phyloP scores from a whole-genome alignment of 2,797 vertebrate genomes.

The Bradypus variegatus region DNA sequence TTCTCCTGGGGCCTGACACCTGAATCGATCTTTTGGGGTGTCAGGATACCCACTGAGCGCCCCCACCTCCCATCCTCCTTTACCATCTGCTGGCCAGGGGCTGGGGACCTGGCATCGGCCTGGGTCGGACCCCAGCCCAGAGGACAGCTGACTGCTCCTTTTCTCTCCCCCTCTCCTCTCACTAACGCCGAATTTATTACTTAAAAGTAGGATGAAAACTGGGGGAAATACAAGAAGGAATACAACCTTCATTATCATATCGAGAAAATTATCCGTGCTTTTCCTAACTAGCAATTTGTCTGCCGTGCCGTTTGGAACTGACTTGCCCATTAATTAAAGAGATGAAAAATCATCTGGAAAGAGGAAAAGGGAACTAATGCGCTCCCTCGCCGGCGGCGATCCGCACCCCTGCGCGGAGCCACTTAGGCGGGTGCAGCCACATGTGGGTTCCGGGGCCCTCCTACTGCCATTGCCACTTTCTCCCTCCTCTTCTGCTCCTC shows the following conservation, averaged over 20 bases:
- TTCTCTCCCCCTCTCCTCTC: neutral
- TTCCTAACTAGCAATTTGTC: conserved; percentile 69
- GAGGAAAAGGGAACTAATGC: conserved; percentile 66
- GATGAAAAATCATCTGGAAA: conserved; percentile 71
- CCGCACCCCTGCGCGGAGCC: conserved; percentile 5
- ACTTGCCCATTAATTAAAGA: conserved; percentile 73
- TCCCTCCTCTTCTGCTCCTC: neutral
- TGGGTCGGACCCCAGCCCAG: neutral
- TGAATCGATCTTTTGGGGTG: neutral
- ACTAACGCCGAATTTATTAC: conserved; percentile 63
- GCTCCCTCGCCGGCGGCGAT: conserved; percentile 43
- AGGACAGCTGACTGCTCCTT: conserved; percentile 38
- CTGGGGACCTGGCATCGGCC: neutral
- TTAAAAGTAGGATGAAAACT: conserved; percentile 65
- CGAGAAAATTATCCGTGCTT: conserved; percentile 70
- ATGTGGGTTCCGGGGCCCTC: neutral
- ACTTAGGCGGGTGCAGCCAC: neutral
- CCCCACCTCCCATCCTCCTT: neutral
- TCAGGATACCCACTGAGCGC: neutral
- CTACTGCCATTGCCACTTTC: neutral
- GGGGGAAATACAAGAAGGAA: conserved; percentile 59
- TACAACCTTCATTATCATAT: conserved; percentile 73
- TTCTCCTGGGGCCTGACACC: neutral
- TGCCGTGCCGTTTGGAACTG: conserved; percentile 66
- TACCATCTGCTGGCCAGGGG: neutral